Percentiles rank a stretch among this genome's conserved stretches.
Evolutionary conservation across 35 echinoderm and acorn worm species (phyloP).

Genomic region (Holothuria glaberrima): DNA sequence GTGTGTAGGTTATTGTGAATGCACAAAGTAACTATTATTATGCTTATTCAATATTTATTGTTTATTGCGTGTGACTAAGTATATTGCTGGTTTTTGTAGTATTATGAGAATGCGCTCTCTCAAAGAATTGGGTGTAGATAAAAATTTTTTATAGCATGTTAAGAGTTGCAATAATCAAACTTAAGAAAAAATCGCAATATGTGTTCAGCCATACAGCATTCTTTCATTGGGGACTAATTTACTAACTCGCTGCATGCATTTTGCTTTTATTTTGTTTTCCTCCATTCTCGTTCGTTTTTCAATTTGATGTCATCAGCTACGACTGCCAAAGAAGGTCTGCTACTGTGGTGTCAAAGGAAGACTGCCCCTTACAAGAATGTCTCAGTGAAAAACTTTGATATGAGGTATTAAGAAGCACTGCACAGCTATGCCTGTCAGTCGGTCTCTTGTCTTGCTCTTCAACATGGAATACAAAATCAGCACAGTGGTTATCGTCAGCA

Average conservation of each 20-base stretch:
- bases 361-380: constrained; percentile 92
- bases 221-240: not conserved
- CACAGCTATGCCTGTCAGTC: not conserved
- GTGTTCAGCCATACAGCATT: not conserved
- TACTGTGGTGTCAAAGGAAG: constrained; percentile 94
- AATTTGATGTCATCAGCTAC: constrained; percentile 51
- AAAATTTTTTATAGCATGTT: too few relatives aligned
- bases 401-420: constrained; percentile 67
- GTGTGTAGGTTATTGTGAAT: too few relatives aligned
- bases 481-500: constrained; percentile 13
- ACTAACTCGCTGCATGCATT: constrained; percentile 55
- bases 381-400: constrained; percentile 80
- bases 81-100: too few relatives aligned
- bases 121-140: too few relatives aligned
- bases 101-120: too few relatives aligned
- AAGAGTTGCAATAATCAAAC: too few relatives aligned
- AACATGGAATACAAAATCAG: constrained; percentile 53
- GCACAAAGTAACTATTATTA: too few relatives aligned
- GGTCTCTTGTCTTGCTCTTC: too few relatives aligned
- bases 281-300: not conserved
- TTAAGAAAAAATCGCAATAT: not conserved
- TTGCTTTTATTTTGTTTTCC: constrained; percentile 16
- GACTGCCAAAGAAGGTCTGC: constrained; percentile 78
- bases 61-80: too few relatives aligned
- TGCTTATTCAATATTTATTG: too few relatives aligned